Evolutionary conservation across 1,140 invertebrate species (phyloP).

Genomic region (Drosophila parabipectinata): DNA sequence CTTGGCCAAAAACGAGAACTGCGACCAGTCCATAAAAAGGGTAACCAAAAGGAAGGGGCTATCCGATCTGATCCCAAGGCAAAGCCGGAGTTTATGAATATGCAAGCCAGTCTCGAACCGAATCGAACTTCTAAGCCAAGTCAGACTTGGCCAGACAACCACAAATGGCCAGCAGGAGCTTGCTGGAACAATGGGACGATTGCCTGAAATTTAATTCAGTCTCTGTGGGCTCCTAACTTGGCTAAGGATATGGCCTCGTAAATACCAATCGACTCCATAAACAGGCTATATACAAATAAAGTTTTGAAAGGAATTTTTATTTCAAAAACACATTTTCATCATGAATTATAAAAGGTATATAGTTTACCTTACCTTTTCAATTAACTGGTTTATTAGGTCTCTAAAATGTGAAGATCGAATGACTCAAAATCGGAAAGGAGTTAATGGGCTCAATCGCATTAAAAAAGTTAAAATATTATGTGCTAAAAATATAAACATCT

Average conservation of each 20-base stretch:
- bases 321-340: background rate
- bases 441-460: background rate
- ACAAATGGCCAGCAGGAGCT: conserved; percentile 26
- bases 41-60: background rate
- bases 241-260: conserved; percentile 29
- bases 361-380: background rate
- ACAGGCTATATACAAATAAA: conserved; percentile 26
- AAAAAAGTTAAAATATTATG: no score
- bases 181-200: conserved; percentile 32
- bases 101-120: conserved; percentile 54
- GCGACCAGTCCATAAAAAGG: conserved; percentile 55
- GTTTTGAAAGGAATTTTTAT: conserved; percentile 11
- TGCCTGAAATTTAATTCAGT: background rate
- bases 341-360: background rate
- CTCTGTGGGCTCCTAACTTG: conserved; percentile 6
- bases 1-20: conserved; percentile 43
- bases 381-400: conserved; percentile 1
- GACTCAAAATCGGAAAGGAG: background rate
- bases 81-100: conserved; percentile 63
- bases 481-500: no score
- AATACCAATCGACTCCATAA: conserved; percentile 36
- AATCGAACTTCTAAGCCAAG: conserved; percentile 55
- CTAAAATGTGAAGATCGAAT: background rate
- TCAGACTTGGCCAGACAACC: conserved; percentile 16
- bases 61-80: conserved; percentile 6